A percentile compares a stretch with the other conserved stretches of the same genome.
Conservation (phyloP, 2,888 invertebrate genomes). For the Stenodera caucasica region DNA sequence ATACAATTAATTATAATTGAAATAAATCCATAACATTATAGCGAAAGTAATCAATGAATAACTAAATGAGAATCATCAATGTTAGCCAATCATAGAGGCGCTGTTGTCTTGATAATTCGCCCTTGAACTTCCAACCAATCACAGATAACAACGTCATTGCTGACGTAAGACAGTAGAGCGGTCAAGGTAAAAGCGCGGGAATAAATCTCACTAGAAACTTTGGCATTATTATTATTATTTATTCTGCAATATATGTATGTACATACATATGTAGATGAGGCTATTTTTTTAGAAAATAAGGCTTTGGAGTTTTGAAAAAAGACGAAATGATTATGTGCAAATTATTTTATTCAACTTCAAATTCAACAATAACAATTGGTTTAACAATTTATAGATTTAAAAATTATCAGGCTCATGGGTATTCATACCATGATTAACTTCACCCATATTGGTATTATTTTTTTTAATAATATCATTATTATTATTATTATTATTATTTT, state of each 20-base stretch:
- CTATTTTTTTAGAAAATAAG: too few species aligned
- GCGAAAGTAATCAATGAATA: background rate
- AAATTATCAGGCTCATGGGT: conserved; percentile 36
- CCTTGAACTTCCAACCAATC: background rate
- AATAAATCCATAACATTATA: background rate
- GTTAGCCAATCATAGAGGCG: too few species aligned
- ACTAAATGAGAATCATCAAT: too few species aligned
- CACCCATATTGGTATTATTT: conserved; percentile 6
- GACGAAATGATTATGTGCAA: background rate
- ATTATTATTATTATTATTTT: background rate
- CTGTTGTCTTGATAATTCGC: background rate
- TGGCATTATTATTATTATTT: too few species aligned
- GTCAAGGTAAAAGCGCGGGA: too few species aligned
- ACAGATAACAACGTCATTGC: background rate
- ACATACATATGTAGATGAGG: too few species aligned
- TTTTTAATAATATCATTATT: background rate
- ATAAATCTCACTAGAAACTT: too few species aligned
- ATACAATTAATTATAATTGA: background rate
- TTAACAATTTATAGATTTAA: conserved; percentile 16
- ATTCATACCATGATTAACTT: conserved; percentile 33
- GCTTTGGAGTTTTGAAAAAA: too few species aligned
- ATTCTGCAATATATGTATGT: too few species aligned
- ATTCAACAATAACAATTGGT: background rate
- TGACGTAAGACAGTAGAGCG: too few species aligned
- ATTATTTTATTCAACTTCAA: background rate